Evolutionary conservation across 2,113 vertebrate species (phyloP).

Genomic region (Pseudopodoces humilis): DNA sequence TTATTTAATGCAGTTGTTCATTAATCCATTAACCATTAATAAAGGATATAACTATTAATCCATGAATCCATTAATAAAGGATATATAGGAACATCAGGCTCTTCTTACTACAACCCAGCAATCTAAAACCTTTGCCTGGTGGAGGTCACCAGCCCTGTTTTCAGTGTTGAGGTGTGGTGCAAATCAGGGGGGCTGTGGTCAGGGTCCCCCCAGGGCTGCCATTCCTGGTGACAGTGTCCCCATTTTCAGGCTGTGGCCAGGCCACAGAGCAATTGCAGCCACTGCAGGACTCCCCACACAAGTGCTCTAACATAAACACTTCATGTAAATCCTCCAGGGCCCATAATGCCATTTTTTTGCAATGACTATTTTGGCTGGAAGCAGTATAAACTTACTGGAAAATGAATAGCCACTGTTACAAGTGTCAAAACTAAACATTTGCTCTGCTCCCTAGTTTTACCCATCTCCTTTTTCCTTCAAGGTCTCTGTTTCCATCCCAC

Average conservation of each 20-base stretch:
- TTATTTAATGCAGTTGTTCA: neutral
- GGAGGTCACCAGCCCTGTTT: neutral
- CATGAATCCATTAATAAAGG: too few species aligned
- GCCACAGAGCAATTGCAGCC: neutral
- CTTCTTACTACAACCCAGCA: neutral
- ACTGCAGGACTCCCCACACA: fast-evolving
- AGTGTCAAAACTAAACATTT: neutral
- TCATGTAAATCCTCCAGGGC: neutral
- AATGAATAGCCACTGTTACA: neutral
- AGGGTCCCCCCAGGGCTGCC: neutral
- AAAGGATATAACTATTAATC: too few species aligned
- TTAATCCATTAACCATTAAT: neutral
- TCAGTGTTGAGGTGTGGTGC: neutral
- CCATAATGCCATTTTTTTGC: neutral
- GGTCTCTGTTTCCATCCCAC: neutral
- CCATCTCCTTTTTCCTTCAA: neutral
- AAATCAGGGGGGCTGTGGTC: neutral
- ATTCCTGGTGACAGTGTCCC: neutral
- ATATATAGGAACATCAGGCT: neutral
- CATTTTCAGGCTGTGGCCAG: neutral
- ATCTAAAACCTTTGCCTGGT: neutral
- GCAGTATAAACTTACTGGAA: neutral
- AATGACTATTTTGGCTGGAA: neutral
- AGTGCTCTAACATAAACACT: neutral
- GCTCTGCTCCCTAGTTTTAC: neutral